Conservation (phyloP, 2,797 vertebrate species). For the Rallus crepitans region DNA sequence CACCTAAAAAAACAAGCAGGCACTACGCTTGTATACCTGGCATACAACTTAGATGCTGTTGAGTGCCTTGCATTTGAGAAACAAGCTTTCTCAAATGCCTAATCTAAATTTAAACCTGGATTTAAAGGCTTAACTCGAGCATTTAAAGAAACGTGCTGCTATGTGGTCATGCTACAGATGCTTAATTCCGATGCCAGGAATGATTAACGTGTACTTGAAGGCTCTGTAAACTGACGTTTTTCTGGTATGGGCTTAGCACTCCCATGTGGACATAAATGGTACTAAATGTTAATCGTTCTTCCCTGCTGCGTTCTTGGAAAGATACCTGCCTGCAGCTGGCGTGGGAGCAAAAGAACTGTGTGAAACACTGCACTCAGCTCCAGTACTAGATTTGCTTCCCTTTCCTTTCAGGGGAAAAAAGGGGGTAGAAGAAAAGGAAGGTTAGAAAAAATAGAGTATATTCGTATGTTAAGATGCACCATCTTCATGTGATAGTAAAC, state of each 20-base stretch:
- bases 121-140: neutral
- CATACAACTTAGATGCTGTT: neutral
- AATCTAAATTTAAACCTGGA: neutral
- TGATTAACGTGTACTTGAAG: neutral
- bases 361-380: neutral
- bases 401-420: neutral
- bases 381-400: neutral
- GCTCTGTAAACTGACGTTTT: neutral
- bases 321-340: neutral
- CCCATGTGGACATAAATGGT: neutral
- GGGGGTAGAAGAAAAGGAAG: accelerated
- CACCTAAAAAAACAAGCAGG: no score
- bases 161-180: neutral
- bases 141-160: neutral
- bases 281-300: neutral
- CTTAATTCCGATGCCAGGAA: neutral
- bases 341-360: neutral
- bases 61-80: neutral
- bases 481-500: neutral
- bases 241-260: neutral
- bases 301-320: neutral
- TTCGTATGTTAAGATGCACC: neutral
- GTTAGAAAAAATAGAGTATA: neutral
- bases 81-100: neutral
- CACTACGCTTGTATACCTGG: neutral